Base-by-base conservation (phyloP, 2,113 vertebrate species). In the Lota lota region DNA sequence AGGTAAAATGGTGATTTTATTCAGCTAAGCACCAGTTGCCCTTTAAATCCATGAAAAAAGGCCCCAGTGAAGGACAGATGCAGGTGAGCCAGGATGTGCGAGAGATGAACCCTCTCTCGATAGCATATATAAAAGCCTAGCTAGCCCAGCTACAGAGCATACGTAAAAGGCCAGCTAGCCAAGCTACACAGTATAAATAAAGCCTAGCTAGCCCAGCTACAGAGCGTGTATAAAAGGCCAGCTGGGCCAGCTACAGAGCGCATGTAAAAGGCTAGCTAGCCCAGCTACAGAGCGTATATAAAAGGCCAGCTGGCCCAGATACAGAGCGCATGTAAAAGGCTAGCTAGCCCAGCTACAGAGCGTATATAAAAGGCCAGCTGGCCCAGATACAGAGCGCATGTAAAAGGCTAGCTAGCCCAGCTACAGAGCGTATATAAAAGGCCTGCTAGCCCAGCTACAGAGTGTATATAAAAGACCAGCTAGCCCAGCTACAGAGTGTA, bases 201-300 rank as follows among this genome's bases (percentile, higher is more conserved):
- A 74, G 22, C 54, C 78, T n/a, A 69, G 67, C 65, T 63, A 68
- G 57, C 66, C 28, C 2, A 33, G 28, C 28, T 33, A 33, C 28
- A 33, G 28, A 33, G 28, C 4, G 28, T 33, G 1, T 33, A 6
- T 33, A 33, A 33, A 33, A 5, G 28, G 28, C 2, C 28, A 69
- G 63, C 77, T 62, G 74, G 22, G 57, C 78, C 22, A 70, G 67
- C 77, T 58, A 62, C 68, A 72, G 66, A 77, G 60, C 10, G 40
- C 10, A 12, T 66, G 67, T 40, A 67, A 82, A 79, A 72, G 73
- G 65, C 21, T 66, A 63, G 65, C 65, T 63, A 68, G 57, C 66
- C 78, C 20, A 70, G 67, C 77, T 60, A 64, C 66, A 72, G 64
- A 77, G 62, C 10, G 40, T 47, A 12, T 66, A 69, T 40, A 68